phyloP scores from a whole-genome alignment of 2,888 invertebrate species.

The Pyrrhosoma nymphula region DNA sequence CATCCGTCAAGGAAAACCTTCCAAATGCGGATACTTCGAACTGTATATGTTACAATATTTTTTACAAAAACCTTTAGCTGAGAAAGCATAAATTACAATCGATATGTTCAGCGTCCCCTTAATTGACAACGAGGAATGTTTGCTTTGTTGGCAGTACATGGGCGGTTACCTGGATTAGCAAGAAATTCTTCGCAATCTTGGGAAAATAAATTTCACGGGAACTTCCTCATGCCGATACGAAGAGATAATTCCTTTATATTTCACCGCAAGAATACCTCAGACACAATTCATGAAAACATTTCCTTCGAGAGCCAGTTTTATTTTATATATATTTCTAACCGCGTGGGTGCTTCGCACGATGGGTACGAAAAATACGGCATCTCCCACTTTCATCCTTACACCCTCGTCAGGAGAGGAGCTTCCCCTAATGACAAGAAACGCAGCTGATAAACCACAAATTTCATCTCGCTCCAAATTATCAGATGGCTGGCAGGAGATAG shows the following conservation, averaged over 20 bases:
- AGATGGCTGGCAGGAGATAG: not conserved
- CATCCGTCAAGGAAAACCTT: too few relatives aligned
- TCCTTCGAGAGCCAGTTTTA: not conserved
- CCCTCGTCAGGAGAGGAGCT: not conserved
- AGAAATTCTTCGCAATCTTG: not conserved
- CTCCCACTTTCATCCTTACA: not conserved
- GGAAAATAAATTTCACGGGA: not conserved
- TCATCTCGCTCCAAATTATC: slow-evolving; percentile 3
- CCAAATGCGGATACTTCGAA: too few relatives aligned
- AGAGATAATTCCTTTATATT: not conserved
- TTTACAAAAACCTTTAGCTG: too few relatives aligned
- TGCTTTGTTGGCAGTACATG: too few relatives aligned
- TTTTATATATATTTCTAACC: not conserved
- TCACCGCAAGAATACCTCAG: not conserved
- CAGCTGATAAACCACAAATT: slow-evolving; percentile 25
- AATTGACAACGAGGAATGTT: too few relatives aligned
- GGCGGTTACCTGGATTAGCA: too few relatives aligned
- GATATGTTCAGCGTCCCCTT: too few relatives aligned
- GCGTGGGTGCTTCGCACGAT: not conserved
- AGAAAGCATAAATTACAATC: too few relatives aligned
- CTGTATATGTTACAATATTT: too few relatives aligned
- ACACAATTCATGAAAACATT: not conserved
- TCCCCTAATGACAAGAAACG: not conserved
- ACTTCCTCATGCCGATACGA: not conserved
- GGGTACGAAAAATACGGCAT: not conserved